phyloP scores from a whole-genome alignment of 2,888 invertebrate species.

The Oligia strigilis region DNA sequence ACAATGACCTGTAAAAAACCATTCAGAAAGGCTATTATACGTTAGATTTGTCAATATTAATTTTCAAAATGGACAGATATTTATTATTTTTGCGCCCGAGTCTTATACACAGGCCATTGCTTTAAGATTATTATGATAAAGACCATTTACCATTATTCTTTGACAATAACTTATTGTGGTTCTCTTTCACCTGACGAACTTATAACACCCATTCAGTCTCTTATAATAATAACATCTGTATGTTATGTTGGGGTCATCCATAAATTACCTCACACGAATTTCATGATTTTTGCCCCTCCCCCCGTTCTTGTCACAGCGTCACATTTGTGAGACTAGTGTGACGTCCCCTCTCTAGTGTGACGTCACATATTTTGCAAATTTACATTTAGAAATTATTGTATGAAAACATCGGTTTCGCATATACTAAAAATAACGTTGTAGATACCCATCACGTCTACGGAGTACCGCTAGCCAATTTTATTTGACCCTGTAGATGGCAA shows the following conservation, averaged over 20 bases:
- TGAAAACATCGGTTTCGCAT: no score
- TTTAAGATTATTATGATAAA: background rate
- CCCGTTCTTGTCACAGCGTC: no score
- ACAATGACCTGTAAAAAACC: no score
- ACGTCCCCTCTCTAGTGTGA: no score
- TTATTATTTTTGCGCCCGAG: constrained; percentile 9
- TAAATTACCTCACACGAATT: no score
- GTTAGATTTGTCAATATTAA: constrained; percentile 26
- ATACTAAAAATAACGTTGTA: no score
- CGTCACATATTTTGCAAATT: no score
- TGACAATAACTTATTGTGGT: constrained; percentile 42
- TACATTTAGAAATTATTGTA: no score
- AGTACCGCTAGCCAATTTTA: background rate
- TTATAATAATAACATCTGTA: constrained; percentile 13
- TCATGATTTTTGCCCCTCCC: no score
- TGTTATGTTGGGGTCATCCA: background rate
- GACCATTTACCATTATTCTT: constrained; percentile 27
- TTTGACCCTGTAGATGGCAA: background rate
- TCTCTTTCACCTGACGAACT: background rate
- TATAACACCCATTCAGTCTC: constrained; percentile 24
- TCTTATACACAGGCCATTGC: constrained; percentile 10
- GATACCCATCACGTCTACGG: no score
- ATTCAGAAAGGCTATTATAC: background rate
- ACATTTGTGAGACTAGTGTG: no score
- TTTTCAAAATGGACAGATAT: background rate